phyloP scores from a whole-genome alignment of 2,113 vertebrate species.

The Kryptolebias marmoratus region DNA sequence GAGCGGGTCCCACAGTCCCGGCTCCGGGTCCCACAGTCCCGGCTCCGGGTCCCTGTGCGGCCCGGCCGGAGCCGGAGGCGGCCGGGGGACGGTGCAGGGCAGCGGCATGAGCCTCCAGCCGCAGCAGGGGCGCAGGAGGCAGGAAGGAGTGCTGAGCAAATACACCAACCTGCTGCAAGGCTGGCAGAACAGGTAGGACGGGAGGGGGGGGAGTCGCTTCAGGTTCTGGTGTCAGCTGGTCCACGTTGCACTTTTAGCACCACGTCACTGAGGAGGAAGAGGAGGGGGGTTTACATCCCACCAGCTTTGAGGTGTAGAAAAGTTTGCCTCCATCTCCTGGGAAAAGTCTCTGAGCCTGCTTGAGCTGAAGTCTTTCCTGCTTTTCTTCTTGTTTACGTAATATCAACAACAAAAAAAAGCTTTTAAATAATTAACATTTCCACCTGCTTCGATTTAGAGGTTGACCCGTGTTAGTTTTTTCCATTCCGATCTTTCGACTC shows the following conservation, averaged over 20 bases:
- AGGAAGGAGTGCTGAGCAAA: constrained; percentile 94
- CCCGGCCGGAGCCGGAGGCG: constrained; percentile 74
- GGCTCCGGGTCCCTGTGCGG: constrained; percentile 80
- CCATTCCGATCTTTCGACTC: too few species aligned
- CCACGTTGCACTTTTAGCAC: constrained; percentile 74
- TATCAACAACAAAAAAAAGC: too few species aligned
- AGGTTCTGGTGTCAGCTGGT: constrained; percentile 35
- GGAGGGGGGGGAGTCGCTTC: background rate
- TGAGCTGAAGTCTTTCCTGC: too few species aligned
- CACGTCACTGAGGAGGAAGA: constrained; percentile 49
- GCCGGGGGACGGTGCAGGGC: constrained; percentile 67
- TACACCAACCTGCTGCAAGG: constrained; percentile 98
- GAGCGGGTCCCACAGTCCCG: constrained; percentile 81
- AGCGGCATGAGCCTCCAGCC: constrained; percentile 71
- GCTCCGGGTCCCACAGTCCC: constrained; percentile 82
- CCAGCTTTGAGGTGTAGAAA: background rate
- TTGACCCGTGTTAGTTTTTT: too few species aligned
- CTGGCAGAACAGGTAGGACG: constrained; percentile 95
- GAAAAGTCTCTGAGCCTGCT: too few species aligned
- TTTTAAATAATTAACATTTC: too few species aligned
- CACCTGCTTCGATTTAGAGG: too few species aligned
- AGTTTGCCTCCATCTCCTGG: too few species aligned
- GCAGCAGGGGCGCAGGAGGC: constrained; percentile 72
- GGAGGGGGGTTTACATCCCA: constrained; percentile 15
- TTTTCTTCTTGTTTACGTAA: too few species aligned